Conservation (phyloP, 2,113 vertebrate species). For the Lepisosteus oculatus region DNA sequence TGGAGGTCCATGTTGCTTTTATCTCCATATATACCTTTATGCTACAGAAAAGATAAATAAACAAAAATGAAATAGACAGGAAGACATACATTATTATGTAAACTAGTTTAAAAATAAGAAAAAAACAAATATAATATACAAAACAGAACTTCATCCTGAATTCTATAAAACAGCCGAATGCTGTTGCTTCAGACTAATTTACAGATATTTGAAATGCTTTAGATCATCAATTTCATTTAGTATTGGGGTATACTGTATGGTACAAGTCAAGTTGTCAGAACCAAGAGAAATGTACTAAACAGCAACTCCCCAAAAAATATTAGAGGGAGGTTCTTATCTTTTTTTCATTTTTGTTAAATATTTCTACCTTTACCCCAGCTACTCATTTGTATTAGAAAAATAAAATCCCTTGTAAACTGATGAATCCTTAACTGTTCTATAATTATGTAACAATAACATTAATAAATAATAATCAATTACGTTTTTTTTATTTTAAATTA, state of each 20-base stretch:
- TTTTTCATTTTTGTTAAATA: neutral
- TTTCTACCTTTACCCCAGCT: no score
- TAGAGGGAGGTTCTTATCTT: conserved; percentile 15
- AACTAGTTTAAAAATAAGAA: neutral
- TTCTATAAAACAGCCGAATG: neutral
- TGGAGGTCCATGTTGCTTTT: no score
- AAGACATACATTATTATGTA: neutral
- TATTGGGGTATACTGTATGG: neutral
- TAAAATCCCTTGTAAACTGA: no score
- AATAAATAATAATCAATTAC: no score
- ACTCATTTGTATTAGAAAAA: no score
- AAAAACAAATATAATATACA: neutral
- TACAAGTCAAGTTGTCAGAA: conserved; percentile 23
- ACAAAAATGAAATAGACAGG: no score
- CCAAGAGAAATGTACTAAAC: conserved; percentile 9
- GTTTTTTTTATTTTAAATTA: no score
- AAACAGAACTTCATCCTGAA: neutral
- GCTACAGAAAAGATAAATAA: no score
- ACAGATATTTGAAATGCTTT: neutral
- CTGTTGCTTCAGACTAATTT: neutral
- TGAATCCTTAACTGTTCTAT: no score
- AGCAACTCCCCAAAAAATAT: conserved; percentile 8
- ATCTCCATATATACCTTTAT: no score
- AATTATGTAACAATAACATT: no score
- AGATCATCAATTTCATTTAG: conserved; percentile 8